Percentiles rank a stretch among this genome's conserved stretches.
Conservation (phyloP, 2,797 vertebrate genomes). For the Takifugu rubripes region DNA sequence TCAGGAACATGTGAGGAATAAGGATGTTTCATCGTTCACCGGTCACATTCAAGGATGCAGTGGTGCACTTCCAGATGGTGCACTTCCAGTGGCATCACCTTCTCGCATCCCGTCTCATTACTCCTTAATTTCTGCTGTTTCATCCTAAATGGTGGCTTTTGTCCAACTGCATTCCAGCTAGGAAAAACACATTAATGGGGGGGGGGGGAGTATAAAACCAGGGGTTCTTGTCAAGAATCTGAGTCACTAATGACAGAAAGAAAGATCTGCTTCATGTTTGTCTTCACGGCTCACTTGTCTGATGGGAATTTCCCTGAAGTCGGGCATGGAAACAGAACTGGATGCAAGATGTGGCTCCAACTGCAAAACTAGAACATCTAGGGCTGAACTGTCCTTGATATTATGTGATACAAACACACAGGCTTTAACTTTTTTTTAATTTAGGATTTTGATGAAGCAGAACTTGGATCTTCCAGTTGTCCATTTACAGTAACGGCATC, state of each 20-base stretch:
- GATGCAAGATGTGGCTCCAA: constrained; percentile 3
- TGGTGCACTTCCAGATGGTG: not conserved
- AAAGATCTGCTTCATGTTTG: constrained; percentile 30
- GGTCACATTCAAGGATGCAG: constrained; percentile 25
- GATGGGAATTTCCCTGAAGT: not conserved
- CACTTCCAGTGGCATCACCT: constrained; percentile 7
- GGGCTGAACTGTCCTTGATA: no score
- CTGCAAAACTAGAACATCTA: not conserved
- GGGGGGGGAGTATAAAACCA: constrained; percentile 11
- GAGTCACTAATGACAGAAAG: constrained; percentile 6
- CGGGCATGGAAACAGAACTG: not conserved
- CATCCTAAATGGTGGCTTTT: constrained; percentile 27
- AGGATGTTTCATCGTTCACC: constrained; percentile 4
- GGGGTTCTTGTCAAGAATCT: constrained; percentile 14
- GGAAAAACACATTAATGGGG: constrained; percentile 7
- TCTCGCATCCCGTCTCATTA: no score
- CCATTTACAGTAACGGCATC: not conserved
- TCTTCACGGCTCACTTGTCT: constrained; percentile 19
- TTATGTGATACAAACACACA: no score
- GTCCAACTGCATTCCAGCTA: constrained; percentile 24
- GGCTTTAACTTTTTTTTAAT: no score
- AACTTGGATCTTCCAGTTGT: no score
- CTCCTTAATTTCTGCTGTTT: constrained; percentile 32
- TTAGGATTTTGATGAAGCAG: no score
- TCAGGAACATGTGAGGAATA: constrained; percentile 19